Evolutionary conservation across 2,888 invertebrate genomes (phyloP).

Genomic region (Cyrtodaria siliqua): DNA sequence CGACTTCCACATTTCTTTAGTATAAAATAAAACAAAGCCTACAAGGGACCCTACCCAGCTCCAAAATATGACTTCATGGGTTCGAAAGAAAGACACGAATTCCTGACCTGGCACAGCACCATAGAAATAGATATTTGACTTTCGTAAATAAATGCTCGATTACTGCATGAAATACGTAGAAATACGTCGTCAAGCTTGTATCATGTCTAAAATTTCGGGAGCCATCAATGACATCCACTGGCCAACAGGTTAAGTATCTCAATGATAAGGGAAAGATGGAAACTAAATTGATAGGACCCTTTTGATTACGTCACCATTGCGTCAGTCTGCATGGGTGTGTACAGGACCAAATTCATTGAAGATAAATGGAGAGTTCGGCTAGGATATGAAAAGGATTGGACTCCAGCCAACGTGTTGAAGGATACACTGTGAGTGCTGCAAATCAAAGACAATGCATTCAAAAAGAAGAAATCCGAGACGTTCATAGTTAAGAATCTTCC

Average conservation of each 20-base stretch:
- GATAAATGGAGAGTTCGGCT: neutral
- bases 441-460: neutral
- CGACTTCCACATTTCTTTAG: conserved; percentile 58
- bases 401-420: neutral
- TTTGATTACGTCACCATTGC: conserved; percentile 47
- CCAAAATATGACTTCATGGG: conserved; percentile 30
- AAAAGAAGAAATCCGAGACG: neutral
- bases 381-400: neutral
- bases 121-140: conserved; percentile 15
- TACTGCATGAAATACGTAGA: no score
- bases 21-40: conserved; percentile 41
- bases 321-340: conserved; percentile 34
- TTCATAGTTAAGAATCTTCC: conserved; percentile 19
- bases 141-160: no score
- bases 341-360: conserved; percentile 9
- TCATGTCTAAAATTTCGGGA: no score
- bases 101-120: conserved; percentile 26
- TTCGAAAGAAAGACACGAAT: conserved; percentile 12
- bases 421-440: neutral
- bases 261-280: no score
- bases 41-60: conserved; percentile 45
- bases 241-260: no score
- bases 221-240: no score
- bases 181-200: no score
- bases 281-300: no score